A percentile compares a stretch with the other conserved stretches of the same genome.
phyloP scores from a whole-genome alignment of 1,140 invertebrate genomes.

The Fopius arisanus region DNA sequence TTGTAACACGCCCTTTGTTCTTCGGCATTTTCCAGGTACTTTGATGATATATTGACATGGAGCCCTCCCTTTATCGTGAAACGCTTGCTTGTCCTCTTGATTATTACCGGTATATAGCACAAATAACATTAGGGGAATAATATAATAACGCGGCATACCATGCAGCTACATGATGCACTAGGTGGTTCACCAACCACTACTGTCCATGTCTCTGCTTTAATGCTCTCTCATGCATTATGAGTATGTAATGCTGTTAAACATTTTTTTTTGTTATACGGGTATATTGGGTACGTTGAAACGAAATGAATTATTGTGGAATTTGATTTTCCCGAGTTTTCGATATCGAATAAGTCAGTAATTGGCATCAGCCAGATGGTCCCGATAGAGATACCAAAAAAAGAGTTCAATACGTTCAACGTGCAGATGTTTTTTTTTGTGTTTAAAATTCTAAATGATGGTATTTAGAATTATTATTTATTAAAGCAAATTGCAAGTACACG shows the following conservation, averaged over 20 bases:
- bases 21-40: not conserved
- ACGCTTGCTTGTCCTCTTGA: not conserved
- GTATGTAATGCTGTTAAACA: not conserved
- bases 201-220: not conserved
- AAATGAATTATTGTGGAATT: not conserved
- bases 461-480: no score
- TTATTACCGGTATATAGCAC: conserved; percentile 10
- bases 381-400: no score
- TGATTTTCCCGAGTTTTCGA: no score
- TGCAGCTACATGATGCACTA: not conserved
- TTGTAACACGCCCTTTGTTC: not conserved
- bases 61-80: not conserved
- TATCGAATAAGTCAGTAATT: no score
- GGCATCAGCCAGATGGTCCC: no score
- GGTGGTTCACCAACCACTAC: not conserved
- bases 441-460: no score
- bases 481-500: no score
- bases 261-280: not conserved
- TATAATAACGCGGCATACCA: not conserved
- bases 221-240: not conserved
- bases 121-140: conserved; percentile 19
- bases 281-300: not conserved
- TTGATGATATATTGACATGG: not conserved
- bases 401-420: no score
- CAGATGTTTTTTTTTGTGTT: no score